phyloP scores from a whole-genome alignment of 2,797 vertebrate genomes.

The Cossypha dichroa region DNA sequence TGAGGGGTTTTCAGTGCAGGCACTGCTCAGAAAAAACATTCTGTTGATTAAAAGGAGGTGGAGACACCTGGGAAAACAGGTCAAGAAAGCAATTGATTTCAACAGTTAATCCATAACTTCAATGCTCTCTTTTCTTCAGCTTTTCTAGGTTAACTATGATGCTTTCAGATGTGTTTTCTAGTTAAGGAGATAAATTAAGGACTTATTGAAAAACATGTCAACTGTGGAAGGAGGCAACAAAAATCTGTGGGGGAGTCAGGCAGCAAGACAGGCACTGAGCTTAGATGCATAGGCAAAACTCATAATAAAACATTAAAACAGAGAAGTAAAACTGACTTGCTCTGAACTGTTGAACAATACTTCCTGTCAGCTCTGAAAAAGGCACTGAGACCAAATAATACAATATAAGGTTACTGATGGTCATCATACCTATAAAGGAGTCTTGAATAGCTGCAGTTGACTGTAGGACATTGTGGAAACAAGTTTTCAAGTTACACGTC shows the following conservation, averaged over 20 bases:
- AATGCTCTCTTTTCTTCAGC: background rate
- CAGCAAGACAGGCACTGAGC: background rate
- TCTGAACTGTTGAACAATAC: background rate
- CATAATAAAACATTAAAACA: background rate
- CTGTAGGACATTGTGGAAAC: background rate
- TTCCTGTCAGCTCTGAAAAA: conserved; percentile 27
- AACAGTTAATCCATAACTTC: background rate
- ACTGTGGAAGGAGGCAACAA: background rate
- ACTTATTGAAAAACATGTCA: background rate
- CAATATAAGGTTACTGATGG: background rate
- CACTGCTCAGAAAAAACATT: background rate
- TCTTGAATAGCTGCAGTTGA: background rate
- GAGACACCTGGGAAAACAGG: background rate
- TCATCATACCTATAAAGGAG: background rate
- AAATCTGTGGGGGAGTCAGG: background rate
- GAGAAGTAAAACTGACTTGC: conserved; percentile 35
- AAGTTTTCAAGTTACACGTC: background rate
- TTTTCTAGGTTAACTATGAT: background rate
- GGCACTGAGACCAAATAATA: background rate
- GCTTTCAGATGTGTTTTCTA: background rate
- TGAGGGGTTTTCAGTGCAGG: background rate
- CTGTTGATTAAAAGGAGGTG: background rate
- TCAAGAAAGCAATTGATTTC: background rate
- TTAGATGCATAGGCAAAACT: background rate
- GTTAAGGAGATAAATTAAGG: background rate